Conservation (phyloP, 2,797 vertebrate species). For the Poeciliopsis infans region DNA sequence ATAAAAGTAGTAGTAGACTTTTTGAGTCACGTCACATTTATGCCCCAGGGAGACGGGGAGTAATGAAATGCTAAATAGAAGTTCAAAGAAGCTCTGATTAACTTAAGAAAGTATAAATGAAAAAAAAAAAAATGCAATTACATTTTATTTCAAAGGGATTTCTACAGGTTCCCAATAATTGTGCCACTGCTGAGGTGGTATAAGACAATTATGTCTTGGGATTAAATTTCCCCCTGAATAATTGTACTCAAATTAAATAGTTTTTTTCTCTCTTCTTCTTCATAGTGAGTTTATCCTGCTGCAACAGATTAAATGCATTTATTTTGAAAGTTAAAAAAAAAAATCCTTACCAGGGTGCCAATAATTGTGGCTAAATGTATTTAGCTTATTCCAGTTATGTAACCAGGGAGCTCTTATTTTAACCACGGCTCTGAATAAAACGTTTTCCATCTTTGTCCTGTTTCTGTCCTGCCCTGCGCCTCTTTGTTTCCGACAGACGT, state of each 20-base stretch:
- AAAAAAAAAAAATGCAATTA: neutral
- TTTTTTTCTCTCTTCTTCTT: neutral
- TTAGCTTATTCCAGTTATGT: neutral
- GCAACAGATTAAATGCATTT: neutral
- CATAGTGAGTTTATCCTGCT: neutral
- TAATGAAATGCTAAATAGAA: neutral
- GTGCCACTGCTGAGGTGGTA: neutral
- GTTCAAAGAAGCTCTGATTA: constrained; percentile 1
- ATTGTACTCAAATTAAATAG: neutral
- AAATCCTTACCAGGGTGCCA: neutral
- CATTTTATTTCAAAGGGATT: constrained; percentile 1
- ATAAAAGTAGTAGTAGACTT: neutral
- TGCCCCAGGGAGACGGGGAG: neutral
- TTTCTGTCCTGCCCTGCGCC: constrained; percentile 11
- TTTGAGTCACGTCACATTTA: neutral
- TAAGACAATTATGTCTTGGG: neutral
- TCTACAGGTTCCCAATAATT: neutral
- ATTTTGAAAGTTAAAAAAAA: neutral
- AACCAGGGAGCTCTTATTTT: neutral
- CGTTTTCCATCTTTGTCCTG: constrained; percentile 10
- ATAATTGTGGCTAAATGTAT: neutral
- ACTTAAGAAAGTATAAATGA: neutral
- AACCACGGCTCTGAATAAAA: constrained; percentile 10
- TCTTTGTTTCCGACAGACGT: constrained; percentile 67
- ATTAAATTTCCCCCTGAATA: neutral